phyloP scores from a whole-genome alignment of 2,797 vertebrate species.

The Ambastaia sidthimunki region DNA sequence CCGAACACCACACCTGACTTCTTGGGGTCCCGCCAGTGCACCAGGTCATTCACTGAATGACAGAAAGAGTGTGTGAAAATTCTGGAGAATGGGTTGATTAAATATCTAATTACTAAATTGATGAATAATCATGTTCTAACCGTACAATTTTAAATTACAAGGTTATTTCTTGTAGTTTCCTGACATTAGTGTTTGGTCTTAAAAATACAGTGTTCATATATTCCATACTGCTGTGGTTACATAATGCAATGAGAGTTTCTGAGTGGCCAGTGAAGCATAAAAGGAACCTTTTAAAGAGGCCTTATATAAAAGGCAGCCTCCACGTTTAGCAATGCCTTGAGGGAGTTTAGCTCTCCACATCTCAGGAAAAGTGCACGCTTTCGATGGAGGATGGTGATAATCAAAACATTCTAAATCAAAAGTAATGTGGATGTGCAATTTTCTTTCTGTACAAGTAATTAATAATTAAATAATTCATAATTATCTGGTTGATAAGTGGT shows the following conservation, averaged over 20 bases:
- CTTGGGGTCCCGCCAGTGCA: constrained; percentile 92
- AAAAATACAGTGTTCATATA: constrained; percentile 13
- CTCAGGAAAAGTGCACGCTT: constrained; percentile 1
- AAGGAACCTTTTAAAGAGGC: constrained; percentile 45
- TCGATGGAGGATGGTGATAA: too few species aligned
- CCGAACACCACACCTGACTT: constrained; percentile 89
- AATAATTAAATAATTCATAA: too few species aligned
- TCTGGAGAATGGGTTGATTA: too few species aligned
- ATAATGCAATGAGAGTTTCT: constrained; percentile 21
- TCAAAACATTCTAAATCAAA: too few species aligned
- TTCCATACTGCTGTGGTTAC: constrained; percentile 24
- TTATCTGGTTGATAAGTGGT: too few species aligned
- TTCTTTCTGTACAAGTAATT: neutral
- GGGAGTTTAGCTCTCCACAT: constrained; percentile 4
- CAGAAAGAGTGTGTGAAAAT: constrained; percentile 31
- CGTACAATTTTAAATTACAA: neutral
- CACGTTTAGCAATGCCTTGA: constrained; percentile 5
- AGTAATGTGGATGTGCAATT: too few species aligned
- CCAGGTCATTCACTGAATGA: constrained; percentile 83
- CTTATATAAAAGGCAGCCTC: constrained; percentile 42
- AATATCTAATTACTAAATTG: neutral
- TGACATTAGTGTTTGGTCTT: neutral
- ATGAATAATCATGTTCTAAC: neutral
- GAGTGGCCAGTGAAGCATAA: constrained; percentile 33
- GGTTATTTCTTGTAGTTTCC: neutral